Evolutionary conservation across 1,140 invertebrate genomes (phyloP).

Genomic region (Phthorimaea operculella): DNA sequence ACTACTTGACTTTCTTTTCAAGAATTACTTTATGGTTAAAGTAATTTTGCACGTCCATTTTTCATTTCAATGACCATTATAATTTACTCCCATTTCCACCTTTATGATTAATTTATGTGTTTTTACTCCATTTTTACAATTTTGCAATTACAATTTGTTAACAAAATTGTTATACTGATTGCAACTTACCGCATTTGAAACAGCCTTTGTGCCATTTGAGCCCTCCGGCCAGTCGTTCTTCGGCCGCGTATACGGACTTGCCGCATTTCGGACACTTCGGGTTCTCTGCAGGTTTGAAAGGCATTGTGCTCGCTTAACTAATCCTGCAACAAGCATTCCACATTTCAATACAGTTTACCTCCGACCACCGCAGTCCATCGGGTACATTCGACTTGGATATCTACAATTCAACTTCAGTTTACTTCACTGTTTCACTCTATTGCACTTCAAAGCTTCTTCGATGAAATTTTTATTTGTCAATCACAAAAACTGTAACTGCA

Average conservation of each 20-base stretch:
- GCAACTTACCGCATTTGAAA: slow-evolving; percentile 95
- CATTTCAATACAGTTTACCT: slow-evolving; percentile 17
- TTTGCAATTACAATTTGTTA: too few relatives aligned
- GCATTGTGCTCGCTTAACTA: slow-evolving; percentile 82
- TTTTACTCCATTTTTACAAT: too few relatives aligned
- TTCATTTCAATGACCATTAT: too few relatives aligned
- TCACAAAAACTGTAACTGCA: not conserved
- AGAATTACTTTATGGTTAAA: too few relatives aligned
- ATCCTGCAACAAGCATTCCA: slow-evolving; percentile 65
- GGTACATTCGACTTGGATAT: slow-evolving; percentile 17
- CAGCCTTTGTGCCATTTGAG: slow-evolving; percentile 99
- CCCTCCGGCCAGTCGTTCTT: slow-evolving; percentile 96
- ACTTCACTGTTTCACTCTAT: too few relatives aligned
- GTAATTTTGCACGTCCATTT: too few relatives aligned
- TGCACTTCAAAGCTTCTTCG: too few relatives aligned
- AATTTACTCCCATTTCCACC: too few relatives aligned
- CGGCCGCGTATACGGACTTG: slow-evolving; percentile 98
- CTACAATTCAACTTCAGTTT: too few relatives aligned
- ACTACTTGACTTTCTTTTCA: too few relatives aligned
- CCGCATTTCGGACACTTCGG: slow-evolving; percentile 98
- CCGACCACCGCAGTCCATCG: not conserved
- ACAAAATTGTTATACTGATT: too few relatives aligned
- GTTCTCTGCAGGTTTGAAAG: slow-evolving; percentile 96
- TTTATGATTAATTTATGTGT: too few relatives aligned
- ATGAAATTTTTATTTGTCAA: not conserved